Percentiles rank a stretch among this genome's conserved stretches.
phyloP scores from a whole-genome alignment of 2,888 invertebrate species.

The Caenorhabditis japonica region DNA sequence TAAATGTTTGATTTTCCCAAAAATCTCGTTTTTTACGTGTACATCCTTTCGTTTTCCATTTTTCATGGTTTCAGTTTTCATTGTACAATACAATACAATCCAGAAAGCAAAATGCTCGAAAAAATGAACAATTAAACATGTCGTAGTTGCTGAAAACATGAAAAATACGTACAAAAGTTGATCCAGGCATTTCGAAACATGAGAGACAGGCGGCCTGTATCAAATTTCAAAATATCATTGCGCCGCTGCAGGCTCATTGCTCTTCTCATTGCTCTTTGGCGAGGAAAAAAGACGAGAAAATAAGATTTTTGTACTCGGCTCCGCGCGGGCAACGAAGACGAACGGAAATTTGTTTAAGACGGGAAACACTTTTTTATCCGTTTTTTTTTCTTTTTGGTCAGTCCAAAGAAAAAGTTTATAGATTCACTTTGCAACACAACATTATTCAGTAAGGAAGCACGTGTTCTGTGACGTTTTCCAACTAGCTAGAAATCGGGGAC shows the following conservation, averaged over 20 bases:
- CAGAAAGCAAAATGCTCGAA: too few species aligned
- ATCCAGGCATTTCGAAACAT: conserved; percentile 31
- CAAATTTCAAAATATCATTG: too few species aligned
- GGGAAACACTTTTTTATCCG: conserved; percentile 6
- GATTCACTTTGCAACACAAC: conserved; percentile 46
- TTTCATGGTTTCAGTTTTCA: not conserved
- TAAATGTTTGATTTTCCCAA: too few species aligned
- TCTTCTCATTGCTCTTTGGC: too few species aligned
- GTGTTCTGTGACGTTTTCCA: conserved; percentile 12
- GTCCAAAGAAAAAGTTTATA: conserved; percentile 46
- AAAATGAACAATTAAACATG: too few species aligned
- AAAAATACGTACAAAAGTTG: conserved; percentile 22
- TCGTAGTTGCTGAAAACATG: too few species aligned
- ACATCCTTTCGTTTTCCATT: conserved; percentile 1
- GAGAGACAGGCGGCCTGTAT: conserved; percentile 38
- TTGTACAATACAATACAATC: too few species aligned
- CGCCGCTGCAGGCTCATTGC: too few species aligned
- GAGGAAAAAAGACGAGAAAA: too few species aligned
- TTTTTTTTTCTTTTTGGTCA: conserved; percentile 26
- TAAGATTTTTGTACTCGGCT: too few species aligned
- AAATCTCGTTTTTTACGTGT: conserved; percentile 45
- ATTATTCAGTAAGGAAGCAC: conserved; percentile 42
- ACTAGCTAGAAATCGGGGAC: conserved; percentile 4
- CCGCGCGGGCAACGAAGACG: too few species aligned
- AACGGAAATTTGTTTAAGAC: conserved; percentile 26